Evolutionary conservation across 2,113 vertebrate species (phyloP), one percentile per base, ranked within the genome.

Genomic region (Zosterops borbonicus): DNA sequence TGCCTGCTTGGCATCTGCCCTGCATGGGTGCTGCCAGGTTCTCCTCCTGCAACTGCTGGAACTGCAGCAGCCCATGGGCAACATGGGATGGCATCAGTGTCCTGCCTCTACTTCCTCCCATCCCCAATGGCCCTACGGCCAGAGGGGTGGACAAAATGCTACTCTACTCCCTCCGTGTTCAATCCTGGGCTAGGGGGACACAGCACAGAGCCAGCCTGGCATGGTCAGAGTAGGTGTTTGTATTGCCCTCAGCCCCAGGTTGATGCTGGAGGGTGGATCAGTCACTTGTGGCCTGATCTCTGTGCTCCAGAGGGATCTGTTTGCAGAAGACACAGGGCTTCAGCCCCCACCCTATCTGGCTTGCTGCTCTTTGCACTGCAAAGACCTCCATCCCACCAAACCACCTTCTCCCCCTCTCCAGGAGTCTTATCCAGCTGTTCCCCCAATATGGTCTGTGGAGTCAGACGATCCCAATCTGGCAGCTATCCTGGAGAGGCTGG

Each of bases 361-460:
- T 33, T 1, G 0, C 29, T 14, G 47, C 56, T 33, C 11, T 11
- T 8, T 14, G 46, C 49, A 6, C 17, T 0, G 0, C 52, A 42
- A 0, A 0, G 0, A 37, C 12, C 8, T 89, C 47, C 21, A 5
- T 47, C 16, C 55, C 47, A 35, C 41, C 63, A 62, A 83, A 42
- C 3, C 52, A 1, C 22, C 47, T 62, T 64, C 91, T 75, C 94
- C 59, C 63, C 37, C 22, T 74, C 49, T 14, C 17, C 50, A 99
- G 99, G 99, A 99, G 93, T 99, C 99, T 1, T 99, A 99, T 73
- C 99, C 99, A 70, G 98, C 98, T 31, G 99, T 99, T 65, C 98
- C 99, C 56, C 99, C 99, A 0, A 99, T 99, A 87, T 99, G 99
- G 99, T 99, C 99, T 13, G 99, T 99, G 98, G 99, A 99, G 96